These are phyloP conservation scores for Bactericera cockerelli DNA, from an alignment of 1,140 invertebrate genomes.

Conservation along the genomic window DNA sequence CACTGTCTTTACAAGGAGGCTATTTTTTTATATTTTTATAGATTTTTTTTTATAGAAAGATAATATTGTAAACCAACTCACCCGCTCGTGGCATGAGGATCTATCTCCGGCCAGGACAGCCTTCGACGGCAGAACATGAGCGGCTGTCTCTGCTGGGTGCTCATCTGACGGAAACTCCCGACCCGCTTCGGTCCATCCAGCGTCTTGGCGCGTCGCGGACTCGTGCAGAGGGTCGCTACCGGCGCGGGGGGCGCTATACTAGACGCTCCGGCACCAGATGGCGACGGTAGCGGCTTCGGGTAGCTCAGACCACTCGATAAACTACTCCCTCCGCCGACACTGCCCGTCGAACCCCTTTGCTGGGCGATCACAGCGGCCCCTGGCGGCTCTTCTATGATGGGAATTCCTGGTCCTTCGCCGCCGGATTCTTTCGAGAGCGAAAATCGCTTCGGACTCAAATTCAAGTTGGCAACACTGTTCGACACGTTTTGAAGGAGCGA, in stretches of 20 bases:
- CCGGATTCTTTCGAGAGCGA: constrained; percentile 48
- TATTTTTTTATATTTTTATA: no score
- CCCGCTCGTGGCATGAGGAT: constrained; percentile 60
- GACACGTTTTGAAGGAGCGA: constrained; percentile 63
- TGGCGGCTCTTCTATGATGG: constrained; percentile 24
- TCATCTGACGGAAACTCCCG: constrained; percentile 34
- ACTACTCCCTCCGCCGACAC: constrained; percentile 19
- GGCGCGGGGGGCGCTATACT: constrained; percentile 31
- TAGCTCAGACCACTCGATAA: constrained; percentile 27
- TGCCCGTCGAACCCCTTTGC: constrained; percentile 15
- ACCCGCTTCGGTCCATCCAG: constrained; percentile 26
- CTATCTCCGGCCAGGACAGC: constrained; percentile 66
- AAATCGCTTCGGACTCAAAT: constrained; percentile 57
- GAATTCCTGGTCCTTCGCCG: constrained; percentile 31
- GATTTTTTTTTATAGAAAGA: no score
- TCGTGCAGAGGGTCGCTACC: constrained; percentile 33
- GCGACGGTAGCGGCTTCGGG: constrained; percentile 41
- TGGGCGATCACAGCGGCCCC: constrained; percentile 21
- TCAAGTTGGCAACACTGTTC: constrained; percentile 57
- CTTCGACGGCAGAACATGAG: constrained; percentile 55
- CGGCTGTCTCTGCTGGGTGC: constrained; percentile 33
- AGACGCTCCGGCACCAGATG: constrained; percentile 32
- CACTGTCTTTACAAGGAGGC: no score
- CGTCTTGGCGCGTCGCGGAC: constrained; percentile 32
- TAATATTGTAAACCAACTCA: no score